A percentile compares a stretch with the other conserved stretches of the same genome.
Evolutionary conservation across 1,140 invertebrate species (phyloP).

Genomic region (Aphelenchoides fujianensis): DNA sequence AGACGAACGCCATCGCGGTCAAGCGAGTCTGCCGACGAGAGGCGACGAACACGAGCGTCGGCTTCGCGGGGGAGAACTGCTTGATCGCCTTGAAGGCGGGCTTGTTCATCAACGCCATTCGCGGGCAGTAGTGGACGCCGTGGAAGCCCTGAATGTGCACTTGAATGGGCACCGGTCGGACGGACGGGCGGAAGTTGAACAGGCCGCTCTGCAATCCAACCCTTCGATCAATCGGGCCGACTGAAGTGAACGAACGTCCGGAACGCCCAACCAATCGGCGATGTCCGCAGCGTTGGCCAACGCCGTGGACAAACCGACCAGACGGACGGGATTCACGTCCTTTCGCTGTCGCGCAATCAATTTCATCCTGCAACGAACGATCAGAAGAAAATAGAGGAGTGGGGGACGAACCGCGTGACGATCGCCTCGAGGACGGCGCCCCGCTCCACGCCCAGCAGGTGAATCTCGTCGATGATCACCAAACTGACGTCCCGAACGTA

Average conservation of each 20-base stretch:
- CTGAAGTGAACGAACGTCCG: conserved; percentile 67
- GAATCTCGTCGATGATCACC: conserved; percentile 97
- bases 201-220: conserved; percentile 68
- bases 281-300: conserved; percentile 93
- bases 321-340: conserved; percentile 75
- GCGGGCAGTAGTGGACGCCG: conserved; percentile 95
- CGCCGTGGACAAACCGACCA: conserved; percentile 93
- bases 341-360: conserved; percentile 47
- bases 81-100: conserved; percentile 88
- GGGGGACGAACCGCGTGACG: conserved; percentile 73
- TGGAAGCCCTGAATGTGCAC: conserved; percentile 89
- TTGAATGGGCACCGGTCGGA: conserved; percentile 91
- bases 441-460: conserved; percentile 77
- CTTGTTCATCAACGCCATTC: conserved; percentile 99
- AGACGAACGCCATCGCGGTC: conserved; percentile 91
- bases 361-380: conserved; percentile 68
- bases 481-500: conserved; percentile 87
- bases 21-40: conserved; percentile 93
- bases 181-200: conserved; percentile 95
- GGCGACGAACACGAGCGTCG: conserved; percentile 91
- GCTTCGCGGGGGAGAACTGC: conserved; percentile 83
- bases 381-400: background rate
- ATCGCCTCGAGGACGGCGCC: conserved; percentile 72
- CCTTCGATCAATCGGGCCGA: background rate
- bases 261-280: conserved; percentile 90